Evolutionary conservation across 2,797 vertebrate species (phyloP), one percentile per base, ranked within the genome.

Genomic region (Melanotaenia nigrans): DNA sequence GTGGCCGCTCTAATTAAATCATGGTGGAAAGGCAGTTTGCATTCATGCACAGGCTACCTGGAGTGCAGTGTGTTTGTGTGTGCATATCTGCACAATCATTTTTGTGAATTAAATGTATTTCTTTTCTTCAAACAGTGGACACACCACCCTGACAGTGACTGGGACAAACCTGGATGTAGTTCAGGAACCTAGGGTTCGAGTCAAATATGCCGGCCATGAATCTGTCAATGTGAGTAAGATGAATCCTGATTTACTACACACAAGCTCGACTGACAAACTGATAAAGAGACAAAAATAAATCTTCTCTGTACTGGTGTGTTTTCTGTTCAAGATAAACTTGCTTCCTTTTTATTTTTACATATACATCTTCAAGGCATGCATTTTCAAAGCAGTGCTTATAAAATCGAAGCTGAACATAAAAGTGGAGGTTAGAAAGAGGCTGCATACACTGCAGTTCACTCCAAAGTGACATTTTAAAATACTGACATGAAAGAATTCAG

Each of bases 141-240:
- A 97, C 94, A 99, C 97, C 0, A 95, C 96, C 9, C 91, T 99
- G 89, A 98, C 95, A 0, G 75, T 99, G 88, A 97, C 95, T 0
- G 97, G 97, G 74, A 97, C 96, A 89, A 98, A 99, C 89, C 92
- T 99, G 89, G 97, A 98, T 14, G 95, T 97, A 65, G 95, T 99
- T 79, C 97, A 99, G 89, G 97, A 98, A 83, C 97, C 97, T 0
- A 93, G 96, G 70, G 93, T 99, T 85, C 93, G 97, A 54, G 95
- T 97, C 89, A 98, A 97, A 90, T 95, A 96, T 67, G 96, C 93
- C 0, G 96, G 96, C 73, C 96, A 95, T 32, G 97, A 99, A 87
- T 98, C 96, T 14, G 94, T 98, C 84, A 98, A 97, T 0, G 97
- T 98, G 86, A 96, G 97, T 96, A 22, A 74, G 55, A 68, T 35